phyloP scores from a whole-genome alignment of 2,888 invertebrate species.

The Acronicta leporina region DNA sequence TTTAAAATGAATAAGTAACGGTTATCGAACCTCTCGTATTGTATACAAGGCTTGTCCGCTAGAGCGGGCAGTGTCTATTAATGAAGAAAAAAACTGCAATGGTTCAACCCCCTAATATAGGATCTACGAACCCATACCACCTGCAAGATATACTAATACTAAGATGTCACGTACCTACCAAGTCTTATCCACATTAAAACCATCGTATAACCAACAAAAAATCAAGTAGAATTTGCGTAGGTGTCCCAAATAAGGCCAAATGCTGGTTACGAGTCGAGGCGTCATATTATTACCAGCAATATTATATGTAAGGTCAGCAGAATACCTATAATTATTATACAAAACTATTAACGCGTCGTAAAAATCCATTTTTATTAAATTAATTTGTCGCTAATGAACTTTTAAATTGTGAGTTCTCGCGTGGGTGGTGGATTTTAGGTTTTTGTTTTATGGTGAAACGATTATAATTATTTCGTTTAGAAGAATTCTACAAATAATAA shows the following conservation, averaged over 20 bases:
- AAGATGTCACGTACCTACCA: too few species aligned
- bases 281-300: constrained; percentile 39
- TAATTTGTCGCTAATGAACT: constrained; percentile 34
- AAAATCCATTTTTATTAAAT: constrained; percentile 20
- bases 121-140: too few species aligned
- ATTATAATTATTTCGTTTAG: constrained; percentile 11
- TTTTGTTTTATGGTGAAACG: constrained; percentile 2
- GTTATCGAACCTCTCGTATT: too few species aligned
- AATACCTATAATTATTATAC: constrained; percentile 41
- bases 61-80: too few species aligned
- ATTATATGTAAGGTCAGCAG: constrained; percentile 37
- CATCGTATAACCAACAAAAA: constrained; percentile 44
- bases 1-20: too few species aligned
- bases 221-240: constrained; percentile 74
- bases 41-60: too few species aligned
- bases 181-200: constrained; percentile 57
- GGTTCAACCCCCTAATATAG: too few species aligned
- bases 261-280: constrained; percentile 55
- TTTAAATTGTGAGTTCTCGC: constrained; percentile 1
- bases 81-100: too few species aligned
- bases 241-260: constrained; percentile 76
- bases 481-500: too few species aligned
- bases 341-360: constrained; percentile 23
- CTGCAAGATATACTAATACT: too few species aligned
- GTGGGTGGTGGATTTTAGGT: constrained; percentile 13